These are phyloP conservation scores for Tenrec ecaudatus DNA, from an alignment of 2,113 vertebrate species.

Conservation along the genomic window DNA sequence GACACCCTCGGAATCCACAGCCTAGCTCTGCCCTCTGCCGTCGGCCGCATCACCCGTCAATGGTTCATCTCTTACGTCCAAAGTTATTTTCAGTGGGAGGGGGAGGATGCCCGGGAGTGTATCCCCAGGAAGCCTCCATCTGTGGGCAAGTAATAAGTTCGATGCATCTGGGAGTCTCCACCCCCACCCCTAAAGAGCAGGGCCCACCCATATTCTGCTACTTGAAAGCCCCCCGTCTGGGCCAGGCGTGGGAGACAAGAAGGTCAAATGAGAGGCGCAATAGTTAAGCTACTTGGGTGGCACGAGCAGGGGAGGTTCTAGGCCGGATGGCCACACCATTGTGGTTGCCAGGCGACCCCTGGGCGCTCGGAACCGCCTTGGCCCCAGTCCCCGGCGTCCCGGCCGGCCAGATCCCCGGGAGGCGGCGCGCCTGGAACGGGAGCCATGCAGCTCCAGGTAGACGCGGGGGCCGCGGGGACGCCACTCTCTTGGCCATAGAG, in stretches of 20 bases:
- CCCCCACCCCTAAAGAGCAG: background rate
- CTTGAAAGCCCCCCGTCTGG: background rate
- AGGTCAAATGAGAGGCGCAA: background rate
- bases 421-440: background rate
- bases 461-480: background rate
- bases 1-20: background rate
- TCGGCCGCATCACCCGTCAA: background rate
- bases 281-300: background rate
- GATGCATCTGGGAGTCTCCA: too few species aligned
- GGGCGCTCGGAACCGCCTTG: background rate
- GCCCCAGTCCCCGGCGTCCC: background rate
- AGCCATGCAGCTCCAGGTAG: constrained; percentile 51
- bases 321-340: background rate
- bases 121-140: background rate
- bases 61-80: background rate
- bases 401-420: background rate
- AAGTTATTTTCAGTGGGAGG: background rate
- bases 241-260: background rate
- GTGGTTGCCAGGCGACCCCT: constrained; percentile 58
- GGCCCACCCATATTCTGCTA: background rate
- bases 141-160: background rate
- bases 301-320: background rate
- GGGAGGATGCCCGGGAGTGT: background rate
- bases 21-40: constrained; percentile 70
- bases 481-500: too few species aligned